Evolutionary conservation across 1,140 invertebrate genomes (phyloP).

Genomic region (Latrodectus geometricus): DNA sequence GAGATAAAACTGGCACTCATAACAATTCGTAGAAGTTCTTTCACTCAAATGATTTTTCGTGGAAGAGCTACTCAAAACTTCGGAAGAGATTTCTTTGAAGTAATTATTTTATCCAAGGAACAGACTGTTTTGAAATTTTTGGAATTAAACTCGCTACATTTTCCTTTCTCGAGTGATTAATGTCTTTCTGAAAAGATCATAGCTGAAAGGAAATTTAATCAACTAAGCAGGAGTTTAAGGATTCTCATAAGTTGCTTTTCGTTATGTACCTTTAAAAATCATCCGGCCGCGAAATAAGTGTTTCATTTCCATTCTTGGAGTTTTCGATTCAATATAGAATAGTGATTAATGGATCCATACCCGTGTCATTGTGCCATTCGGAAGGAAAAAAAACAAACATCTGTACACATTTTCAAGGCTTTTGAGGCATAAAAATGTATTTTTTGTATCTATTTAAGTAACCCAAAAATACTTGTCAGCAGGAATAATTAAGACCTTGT

Average conservation of each 20-base stretch:
- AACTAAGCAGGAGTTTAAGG: slow-evolving; percentile 1
- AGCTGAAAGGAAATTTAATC: slow-evolving; percentile 38
- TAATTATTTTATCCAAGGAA: slow-evolving; percentile 60
- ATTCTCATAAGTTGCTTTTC: neutral
- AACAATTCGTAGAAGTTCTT: slow-evolving; percentile 31
- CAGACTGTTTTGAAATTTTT: slow-evolving; percentile 61
- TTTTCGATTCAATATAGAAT: neutral
- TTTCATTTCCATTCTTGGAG: neutral
- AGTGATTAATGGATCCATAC: too few species aligned
- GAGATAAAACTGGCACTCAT: slow-evolving; percentile 40
- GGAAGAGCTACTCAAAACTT: neutral
- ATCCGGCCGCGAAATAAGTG: neutral
- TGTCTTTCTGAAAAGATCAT: slow-evolving; percentile 10
- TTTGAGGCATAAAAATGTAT: too few species aligned
- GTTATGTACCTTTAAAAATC: neutral
- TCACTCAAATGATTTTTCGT: slow-evolving; percentile 49
- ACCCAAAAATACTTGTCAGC: too few species aligned
- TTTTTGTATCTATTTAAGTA: too few species aligned
- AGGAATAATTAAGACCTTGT: too few species aligned
- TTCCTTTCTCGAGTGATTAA: slow-evolving; percentile 52
- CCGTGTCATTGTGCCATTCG: too few species aligned
- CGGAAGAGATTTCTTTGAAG: slow-evolving; percentile 47
- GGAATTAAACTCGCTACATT: slow-evolving; percentile 59
- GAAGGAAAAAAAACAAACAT: too few species aligned
- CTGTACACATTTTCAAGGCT: too few species aligned